Conservation (phyloP, 2,113 vertebrate genomes). For the Pipa parva region DNA sequence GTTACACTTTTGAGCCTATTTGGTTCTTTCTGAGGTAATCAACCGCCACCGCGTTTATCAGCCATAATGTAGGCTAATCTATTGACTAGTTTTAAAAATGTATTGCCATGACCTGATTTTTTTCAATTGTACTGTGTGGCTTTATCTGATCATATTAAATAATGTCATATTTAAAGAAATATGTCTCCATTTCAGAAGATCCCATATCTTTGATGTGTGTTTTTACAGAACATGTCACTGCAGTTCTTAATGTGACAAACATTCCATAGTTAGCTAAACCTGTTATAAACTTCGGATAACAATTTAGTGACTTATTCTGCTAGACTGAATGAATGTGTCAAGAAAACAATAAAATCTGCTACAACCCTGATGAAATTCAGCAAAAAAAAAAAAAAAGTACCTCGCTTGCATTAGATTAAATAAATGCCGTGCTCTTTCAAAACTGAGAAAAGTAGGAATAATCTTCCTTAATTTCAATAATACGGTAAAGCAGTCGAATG, state of each 20-base stretch:
- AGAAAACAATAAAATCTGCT: constrained; percentile 19
- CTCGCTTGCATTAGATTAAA: neutral
- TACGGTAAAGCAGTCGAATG: too few relatives aligned
- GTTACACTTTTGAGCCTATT: neutral
- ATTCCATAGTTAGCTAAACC: constrained; percentile 35
- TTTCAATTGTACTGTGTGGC: too few relatives aligned
- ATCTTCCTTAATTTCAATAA: neutral
- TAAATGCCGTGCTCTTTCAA: neutral
- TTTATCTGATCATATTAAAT: too few relatives aligned
- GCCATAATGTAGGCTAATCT: too few relatives aligned
- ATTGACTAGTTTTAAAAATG: too few relatives aligned
- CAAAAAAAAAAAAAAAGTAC: neutral
- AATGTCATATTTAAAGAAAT: neutral
- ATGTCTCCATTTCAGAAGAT: constrained; percentile 20
- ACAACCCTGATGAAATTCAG: neutral
- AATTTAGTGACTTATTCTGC: constrained; percentile 19
- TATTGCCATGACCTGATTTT: too few relatives aligned
- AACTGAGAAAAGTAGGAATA: neutral
- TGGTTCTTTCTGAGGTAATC: too few relatives aligned
- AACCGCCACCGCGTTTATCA: too few relatives aligned
- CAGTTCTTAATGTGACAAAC: constrained; percentile 33
- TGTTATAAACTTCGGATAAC: constrained; percentile 32
- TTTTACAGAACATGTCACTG: constrained; percentile 24
- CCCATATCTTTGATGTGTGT: constrained; percentile 21
- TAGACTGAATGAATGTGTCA: constrained; percentile 33